Conservation (phyloP, 2,888 invertebrate species). For the Mayetiola destructor region DNA sequence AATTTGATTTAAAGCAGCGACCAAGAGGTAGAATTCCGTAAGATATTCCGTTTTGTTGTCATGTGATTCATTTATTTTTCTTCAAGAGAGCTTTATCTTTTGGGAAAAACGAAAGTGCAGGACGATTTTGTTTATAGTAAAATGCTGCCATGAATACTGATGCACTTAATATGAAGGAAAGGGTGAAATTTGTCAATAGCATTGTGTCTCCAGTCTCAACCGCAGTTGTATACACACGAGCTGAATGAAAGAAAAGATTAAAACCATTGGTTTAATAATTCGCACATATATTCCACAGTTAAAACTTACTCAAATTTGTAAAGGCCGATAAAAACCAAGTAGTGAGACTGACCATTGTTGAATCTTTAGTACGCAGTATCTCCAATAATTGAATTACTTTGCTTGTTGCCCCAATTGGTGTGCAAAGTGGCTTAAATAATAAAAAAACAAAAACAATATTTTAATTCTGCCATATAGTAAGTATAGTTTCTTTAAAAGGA, state of each 20-base stretch:
- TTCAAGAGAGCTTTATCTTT: too few species aligned
- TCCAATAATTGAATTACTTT: constrained; percentile 65
- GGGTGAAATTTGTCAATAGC: constrained; percentile 55
- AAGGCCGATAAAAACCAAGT: constrained; percentile 72
- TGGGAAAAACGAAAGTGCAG: too few species aligned
- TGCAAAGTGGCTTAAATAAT: constrained; percentile 30
- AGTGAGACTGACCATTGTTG: constrained; percentile 59
- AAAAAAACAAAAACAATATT: neutral
- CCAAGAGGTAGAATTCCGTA: too few species aligned
- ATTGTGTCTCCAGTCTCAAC: constrained; percentile 62
- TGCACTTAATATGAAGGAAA: constrained; percentile 54
- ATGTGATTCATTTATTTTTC: too few species aligned
- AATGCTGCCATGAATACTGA: constrained; percentile 53
- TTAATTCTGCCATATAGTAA: neutral
- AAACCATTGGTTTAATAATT: neutral
- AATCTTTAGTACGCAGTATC: constrained; percentile 53
- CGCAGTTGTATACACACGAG: constrained; percentile 64
- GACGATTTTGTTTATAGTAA: neutral
- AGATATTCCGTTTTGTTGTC: too few species aligned
- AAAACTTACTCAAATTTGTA: constrained; percentile 61
- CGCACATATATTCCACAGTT: neutral
- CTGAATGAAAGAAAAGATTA: constrained; percentile 37
- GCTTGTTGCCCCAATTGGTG: constrained; percentile 66
- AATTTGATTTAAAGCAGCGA: too few species aligned
- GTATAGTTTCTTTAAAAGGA: too few species aligned